Base-by-base conservation (phyloP, 2,888 invertebrate genomes). In the Tetanocera ferruginea region DNA sequence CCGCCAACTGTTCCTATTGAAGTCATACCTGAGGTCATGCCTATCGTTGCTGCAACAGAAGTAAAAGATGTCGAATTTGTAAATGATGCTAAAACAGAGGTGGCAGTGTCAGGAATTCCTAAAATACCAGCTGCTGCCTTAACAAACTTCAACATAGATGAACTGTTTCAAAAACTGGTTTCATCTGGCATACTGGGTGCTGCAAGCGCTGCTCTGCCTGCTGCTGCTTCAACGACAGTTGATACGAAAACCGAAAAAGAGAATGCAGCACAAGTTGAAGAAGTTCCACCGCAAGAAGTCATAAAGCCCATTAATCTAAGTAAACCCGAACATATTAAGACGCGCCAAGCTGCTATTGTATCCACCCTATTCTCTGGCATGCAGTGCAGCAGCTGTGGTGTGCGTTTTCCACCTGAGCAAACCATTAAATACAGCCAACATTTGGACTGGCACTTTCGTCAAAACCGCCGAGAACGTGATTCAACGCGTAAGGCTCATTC, bases 361-460 rank as follows among this genome's bases (percentile, higher is more conserved):
- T 86, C 92, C 0, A 89, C 90, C 8, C 90, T 98, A 31, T 98
- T 97, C 90, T 93, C 94, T 77, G 98, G 98, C 60, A 95, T 97
- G 92, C 98, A 98, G 88, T 99, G 99, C 91, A 95, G 96, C 81
- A 96, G 97, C 73, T 99, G 99, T 90, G 99, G 99, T 49, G 94
- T 97, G 79, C 93, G 98, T 66, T 98, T 99, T 90, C 95, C 96
- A 17, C 95, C 96, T 0, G 96, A 97, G 90, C 95, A 95, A 86
- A 96, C 95, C 9, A 95, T 95, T 82, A 93, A 95, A 80, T 99
- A 98, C 90, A 95, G 95, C 85, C 96, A 97, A 88, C 99, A 99
- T 91, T 92, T 99, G 79, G 99, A 99, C 91, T 99, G 99, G 98
- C 99, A 99, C 91, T 99, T 99, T 91, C 91, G 97, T 0, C 96